phyloP scores from a whole-genome alignment of 30 jellyfish, hydroid and myxozoan species.

The Nemopilema nomurai region DNA sequence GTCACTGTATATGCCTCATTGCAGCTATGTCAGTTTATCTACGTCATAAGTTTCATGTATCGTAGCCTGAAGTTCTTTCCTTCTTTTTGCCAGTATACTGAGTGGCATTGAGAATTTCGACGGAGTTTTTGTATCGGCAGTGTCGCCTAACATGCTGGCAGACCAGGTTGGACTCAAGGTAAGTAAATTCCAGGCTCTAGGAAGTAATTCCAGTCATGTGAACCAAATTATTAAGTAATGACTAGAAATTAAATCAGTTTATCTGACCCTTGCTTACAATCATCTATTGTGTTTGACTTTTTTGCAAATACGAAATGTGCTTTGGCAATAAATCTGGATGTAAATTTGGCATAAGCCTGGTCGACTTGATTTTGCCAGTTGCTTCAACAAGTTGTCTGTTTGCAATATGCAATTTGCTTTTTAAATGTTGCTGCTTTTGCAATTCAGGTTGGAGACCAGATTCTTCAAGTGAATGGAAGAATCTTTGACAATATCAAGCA shows the following conservation, averaged over 20 bases:
- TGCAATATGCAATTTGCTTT: not conserved
- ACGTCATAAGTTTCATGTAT: too few species aligned
- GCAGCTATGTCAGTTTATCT: too few species aligned
- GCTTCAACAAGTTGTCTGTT: not conserved
- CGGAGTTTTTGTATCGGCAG: conserved; percentile 76
- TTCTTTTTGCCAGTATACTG: conserved; percentile 49
- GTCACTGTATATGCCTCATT: too few species aligned
- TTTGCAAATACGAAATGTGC: too few species aligned
- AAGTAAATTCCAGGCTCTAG: too few species aligned
- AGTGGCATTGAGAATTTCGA: conserved; percentile 66
- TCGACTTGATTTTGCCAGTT: too few species aligned
- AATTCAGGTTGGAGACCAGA: conserved; percentile 86
- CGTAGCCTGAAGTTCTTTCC: too few species aligned
- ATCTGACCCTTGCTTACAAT: too few species aligned
- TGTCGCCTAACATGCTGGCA: conserved; percentile 59
- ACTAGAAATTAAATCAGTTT: too few species aligned
- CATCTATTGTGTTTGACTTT: too few species aligned
- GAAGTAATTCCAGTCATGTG: not conserved
- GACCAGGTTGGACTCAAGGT: conserved; percentile 84
- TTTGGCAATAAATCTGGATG: too few species aligned
- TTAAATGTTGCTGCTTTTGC: not conserved
- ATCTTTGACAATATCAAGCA: conserved; percentile 67
- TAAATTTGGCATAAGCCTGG: too few species aligned
- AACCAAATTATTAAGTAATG: not conserved
- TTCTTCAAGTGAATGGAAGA: conserved; percentile 82